phyloP scores from a whole-genome alignment of 2,113 vertebrate species.

The Epinephelus moara region DNA sequence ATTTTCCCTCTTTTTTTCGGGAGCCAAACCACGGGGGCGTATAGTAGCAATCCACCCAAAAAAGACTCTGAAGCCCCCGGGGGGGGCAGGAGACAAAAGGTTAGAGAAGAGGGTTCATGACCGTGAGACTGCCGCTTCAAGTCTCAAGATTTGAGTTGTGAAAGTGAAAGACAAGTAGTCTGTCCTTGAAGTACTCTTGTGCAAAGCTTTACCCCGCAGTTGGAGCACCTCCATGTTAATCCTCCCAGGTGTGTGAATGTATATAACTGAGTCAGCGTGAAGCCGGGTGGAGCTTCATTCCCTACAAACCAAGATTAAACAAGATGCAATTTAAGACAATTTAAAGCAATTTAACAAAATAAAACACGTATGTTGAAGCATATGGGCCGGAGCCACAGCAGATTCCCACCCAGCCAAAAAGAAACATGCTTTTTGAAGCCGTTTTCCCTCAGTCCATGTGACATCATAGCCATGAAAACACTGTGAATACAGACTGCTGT shows the following conservation, averaged over 20 bases:
- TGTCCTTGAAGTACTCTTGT: background rate
- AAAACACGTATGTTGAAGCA: conserved; percentile 45
- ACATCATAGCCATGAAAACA: conserved; percentile 36
- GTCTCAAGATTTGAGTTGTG: background rate
- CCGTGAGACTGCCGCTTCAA: background rate
- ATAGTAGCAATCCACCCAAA: conserved; percentile 15
- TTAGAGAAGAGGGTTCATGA: conserved; percentile 26
- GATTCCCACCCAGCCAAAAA: conserved; percentile 6
- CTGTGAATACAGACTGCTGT: conserved; percentile 33
- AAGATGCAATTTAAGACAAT: conserved; percentile 45
- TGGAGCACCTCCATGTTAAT: background rate
- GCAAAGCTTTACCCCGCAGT: background rate
- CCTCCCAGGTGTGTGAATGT: conserved; percentile 3
- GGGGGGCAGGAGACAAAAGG: background rate
- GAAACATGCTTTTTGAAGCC: conserved; percentile 45
- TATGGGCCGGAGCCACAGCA: conserved; percentile 31
- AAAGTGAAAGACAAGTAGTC: background rate
- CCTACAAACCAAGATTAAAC: conserved; percentile 27
- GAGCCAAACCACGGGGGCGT: conserved; percentile 50
- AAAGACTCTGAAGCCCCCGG: conserved; percentile 1
- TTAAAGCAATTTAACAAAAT: conserved; percentile 45
- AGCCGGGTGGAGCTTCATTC: conserved; percentile 16
- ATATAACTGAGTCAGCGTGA: conserved; percentile 1
- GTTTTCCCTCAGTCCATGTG: conserved; percentile 26
- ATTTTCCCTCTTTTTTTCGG: conserved; percentile 22